These are phyloP conservation scores for Pollimyrus isidori DNA, from an alignment of 2,113 vertebrate species.

Conservation along the genomic window DNA sequence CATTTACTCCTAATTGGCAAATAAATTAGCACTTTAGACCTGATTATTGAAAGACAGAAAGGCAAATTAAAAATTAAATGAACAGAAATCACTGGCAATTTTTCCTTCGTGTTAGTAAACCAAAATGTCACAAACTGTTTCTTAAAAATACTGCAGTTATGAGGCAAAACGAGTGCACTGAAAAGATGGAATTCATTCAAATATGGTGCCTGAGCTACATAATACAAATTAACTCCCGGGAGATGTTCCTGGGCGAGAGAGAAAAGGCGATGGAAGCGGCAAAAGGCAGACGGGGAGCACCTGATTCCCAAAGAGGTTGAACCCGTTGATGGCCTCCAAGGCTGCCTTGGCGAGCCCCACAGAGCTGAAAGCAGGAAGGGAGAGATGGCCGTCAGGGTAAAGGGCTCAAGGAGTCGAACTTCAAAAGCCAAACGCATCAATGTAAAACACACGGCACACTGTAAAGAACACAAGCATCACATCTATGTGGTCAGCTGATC, in stretches of 20 bases:
- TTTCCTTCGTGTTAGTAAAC: neutral
- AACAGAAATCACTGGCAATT: neutral
- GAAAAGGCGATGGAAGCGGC: too few relatives aligned
- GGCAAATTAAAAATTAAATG: neutral
- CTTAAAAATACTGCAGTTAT: neutral
- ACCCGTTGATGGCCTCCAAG: slow-evolving; percentile 94
- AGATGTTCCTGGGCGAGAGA: neutral
- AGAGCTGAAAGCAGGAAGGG: slow-evolving; percentile 63
- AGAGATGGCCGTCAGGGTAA: neutral
- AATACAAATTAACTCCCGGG: neutral
- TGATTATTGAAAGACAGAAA: slow-evolving; percentile 4
- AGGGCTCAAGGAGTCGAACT: neutral
- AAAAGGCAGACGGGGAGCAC: slow-evolving; percentile 53
- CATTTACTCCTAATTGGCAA: neutral
- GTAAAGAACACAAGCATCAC: neutral
- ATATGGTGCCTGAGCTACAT: neutral
- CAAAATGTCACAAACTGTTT: neutral
- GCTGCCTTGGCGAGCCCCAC: slow-evolving; percentile 95
- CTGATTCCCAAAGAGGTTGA: slow-evolving; percentile 98
- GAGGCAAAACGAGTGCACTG: neutral
- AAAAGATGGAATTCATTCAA: neutral
- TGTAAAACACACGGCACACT: neutral
- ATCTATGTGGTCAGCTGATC: neutral
- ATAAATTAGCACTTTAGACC: neutral
- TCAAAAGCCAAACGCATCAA: neutral